Conservation (phyloP, 2,888 invertebrate species). For the Xestia rhomboidea region DNA sequence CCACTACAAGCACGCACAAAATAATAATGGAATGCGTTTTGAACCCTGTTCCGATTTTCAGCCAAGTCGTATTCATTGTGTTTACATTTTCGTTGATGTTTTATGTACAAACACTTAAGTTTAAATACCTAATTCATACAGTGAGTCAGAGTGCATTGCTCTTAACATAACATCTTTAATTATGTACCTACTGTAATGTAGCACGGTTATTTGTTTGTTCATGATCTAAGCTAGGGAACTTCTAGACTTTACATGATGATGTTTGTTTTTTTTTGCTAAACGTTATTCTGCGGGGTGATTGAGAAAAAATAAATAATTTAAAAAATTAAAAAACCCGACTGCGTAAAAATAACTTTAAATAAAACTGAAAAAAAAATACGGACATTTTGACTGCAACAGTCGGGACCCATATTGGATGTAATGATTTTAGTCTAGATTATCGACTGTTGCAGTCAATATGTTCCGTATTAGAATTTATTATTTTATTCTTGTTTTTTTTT, state of each 20-base stretch:
- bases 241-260: not conserved
- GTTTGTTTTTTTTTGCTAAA: not conserved
- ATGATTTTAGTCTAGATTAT: too few relatives aligned
- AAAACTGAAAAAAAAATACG: too few relatives aligned
- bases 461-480: too few relatives aligned
- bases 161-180: conserved; percentile 21
- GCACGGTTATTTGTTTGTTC: conserved; percentile 18
- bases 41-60: not conserved
- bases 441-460: too few relatives aligned
- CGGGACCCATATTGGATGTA: too few relatives aligned
- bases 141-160: conserved; percentile 47
- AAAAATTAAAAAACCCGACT: too few relatives aligned
- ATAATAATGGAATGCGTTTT: not conserved
- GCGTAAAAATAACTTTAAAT: too few relatives aligned
- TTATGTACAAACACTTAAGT: not conserved
- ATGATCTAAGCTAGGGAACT: conserved; percentile 16
- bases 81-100: conserved; percentile 5
- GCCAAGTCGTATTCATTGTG: not conserved
- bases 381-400: too few relatives aligned
- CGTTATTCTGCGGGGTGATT: too few relatives aligned
- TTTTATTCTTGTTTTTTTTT: too few relatives aligned
- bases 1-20: too few relatives aligned
- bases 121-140: not conserved
- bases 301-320: too few relatives aligned
- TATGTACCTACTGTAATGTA: conserved; percentile 14